These are phyloP conservation scores for Deilephila porcellus DNA, from an alignment of 2,888 invertebrate species.

Conservation along the genomic window DNA sequence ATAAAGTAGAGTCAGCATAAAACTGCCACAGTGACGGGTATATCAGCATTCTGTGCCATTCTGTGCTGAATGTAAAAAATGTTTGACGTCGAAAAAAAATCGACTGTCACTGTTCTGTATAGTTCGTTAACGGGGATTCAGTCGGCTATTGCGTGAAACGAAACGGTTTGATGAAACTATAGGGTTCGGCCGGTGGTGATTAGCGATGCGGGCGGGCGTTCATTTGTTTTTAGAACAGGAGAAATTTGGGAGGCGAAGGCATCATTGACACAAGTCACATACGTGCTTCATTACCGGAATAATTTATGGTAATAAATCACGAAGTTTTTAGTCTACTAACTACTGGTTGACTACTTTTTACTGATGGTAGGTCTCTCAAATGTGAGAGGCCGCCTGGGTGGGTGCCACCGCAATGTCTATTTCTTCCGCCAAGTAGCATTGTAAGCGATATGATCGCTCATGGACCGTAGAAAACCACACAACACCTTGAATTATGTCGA, in stretches of 20 bases:
- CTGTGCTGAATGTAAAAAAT: constrained; percentile 37
- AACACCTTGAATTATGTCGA: too few relatives aligned
- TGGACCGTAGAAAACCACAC: too few relatives aligned
- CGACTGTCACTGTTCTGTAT: constrained; percentile 53
- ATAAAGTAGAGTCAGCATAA: constrained; percentile 10
- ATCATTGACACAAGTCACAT: neutral
- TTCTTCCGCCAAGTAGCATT: too few relatives aligned
- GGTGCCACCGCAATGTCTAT: too few relatives aligned
- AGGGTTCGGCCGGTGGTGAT: constrained; percentile 22
- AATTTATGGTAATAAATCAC: neutral
- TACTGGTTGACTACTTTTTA: too few relatives aligned
- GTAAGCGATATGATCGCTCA: too few relatives aligned
- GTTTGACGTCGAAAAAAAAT: constrained; percentile 55
- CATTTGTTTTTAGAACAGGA: neutral
- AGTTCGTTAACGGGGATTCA: constrained; percentile 62
- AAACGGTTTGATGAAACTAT: constrained; percentile 29
- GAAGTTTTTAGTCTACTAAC: too few relatives aligned
- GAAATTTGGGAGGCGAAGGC: neutral
- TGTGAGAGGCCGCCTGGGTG: too few relatives aligned
- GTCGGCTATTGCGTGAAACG: constrained; percentile 46
- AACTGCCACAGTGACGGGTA: constrained; percentile 16
- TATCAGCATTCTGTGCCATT: constrained; percentile 15
- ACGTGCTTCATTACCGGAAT: neutral
- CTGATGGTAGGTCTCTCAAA: too few relatives aligned
- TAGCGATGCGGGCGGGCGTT: constrained; percentile 16